Base-by-base conservation (phyloP, 1,140 invertebrate genomes). In the Microplitis demolitor region DNA sequence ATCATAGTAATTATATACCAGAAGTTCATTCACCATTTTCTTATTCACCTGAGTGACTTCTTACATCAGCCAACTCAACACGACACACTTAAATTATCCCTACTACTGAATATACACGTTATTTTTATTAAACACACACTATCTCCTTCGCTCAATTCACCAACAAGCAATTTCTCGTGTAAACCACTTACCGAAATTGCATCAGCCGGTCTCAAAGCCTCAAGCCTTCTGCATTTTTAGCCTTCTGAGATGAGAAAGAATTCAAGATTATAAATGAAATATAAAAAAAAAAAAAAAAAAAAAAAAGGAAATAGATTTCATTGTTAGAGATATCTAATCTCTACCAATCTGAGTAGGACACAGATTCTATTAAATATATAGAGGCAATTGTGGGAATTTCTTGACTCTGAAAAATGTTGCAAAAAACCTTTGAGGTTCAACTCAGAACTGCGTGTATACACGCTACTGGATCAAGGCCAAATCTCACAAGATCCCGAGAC, bases 101-200 rank as follows among this genome's bases (percentile, higher is more conserved):
- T 62, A 24, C 34, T 33, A 62, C n/a, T 14, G 31, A 5, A 14
- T 60, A 9, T n/a, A 35, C 34, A 13, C 5, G n/a, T 62, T 37
- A 5, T 33, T 37, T 62, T 37, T 35, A 35, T 35, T 35, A 24
- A 24, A 24, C 11, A 35, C 34, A n/a, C 60, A 4, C 11, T 60
- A 31, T 60, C 5, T 24, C 11, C 11, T 60, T 62, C n/a, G 4
- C 60, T 62, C 14, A 34, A 58, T 58, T 58, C 24, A 0, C 56
- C 16, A 31, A 58, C 39, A 6, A 9, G 11, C 31, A 33, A n/a
- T 62, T 62, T 62, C 60, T 35, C 60, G 60, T 14, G 60, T 37
- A 24, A 62, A 35, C 34, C 60, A 62, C 35, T 62, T n/a, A 34
- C 34, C 33, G 34, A 62, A 62, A 62, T 62, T 62, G 60, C 60